Conservation (phyloP, 2,113 vertebrate species). For the Oryzias celebensis region DNA sequence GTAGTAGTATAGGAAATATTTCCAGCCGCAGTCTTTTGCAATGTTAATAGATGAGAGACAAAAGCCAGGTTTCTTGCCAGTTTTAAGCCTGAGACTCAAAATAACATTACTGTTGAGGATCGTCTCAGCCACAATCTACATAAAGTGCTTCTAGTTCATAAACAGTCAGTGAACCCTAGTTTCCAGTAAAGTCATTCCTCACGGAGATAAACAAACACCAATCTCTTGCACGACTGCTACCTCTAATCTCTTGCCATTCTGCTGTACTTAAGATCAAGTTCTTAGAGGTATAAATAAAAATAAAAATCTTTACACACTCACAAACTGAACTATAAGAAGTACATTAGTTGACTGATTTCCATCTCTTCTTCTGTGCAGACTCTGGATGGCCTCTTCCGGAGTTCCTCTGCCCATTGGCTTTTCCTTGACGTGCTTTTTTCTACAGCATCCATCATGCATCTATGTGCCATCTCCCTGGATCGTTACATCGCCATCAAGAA, state of each 20-base stretch:
- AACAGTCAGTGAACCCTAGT: constrained; percentile 57
- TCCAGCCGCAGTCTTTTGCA: constrained; percentile 42
- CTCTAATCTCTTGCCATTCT: constrained; percentile 41
- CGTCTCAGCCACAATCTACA: constrained; percentile 53
- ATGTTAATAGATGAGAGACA: constrained; percentile 46
- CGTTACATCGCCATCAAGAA: constrained; percentile 98
- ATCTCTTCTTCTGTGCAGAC: constrained; percentile 77
- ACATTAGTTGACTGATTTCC: constrained; percentile 13
- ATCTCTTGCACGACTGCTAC: constrained; percentile 47
- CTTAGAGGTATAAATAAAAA: constrained; percentile 6
- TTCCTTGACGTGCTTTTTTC: constrained; percentile 98
- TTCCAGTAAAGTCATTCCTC: constrained; percentile 61
- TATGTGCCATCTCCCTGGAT: constrained; percentile 97
- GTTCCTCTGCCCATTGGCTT: constrained; percentile 91
- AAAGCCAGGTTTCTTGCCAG: constrained; percentile 53
- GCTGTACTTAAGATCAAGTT: constrained; percentile 18
- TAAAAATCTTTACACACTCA: background rate
- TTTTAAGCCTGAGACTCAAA: constrained; percentile 63
- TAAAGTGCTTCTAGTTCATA: constrained; percentile 61
- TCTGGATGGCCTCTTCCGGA: constrained; percentile 90
- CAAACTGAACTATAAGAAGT: background rate
- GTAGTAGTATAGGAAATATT: constrained; percentile 38
- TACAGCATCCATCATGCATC: constrained; percentile 97
- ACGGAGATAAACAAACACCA: constrained; percentile 64
- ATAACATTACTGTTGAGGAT: constrained; percentile 60